Base-by-base conservation (phyloP, 92 coral and sea anemone genomes). In the Hydrozoanthus gracilis region DNA sequence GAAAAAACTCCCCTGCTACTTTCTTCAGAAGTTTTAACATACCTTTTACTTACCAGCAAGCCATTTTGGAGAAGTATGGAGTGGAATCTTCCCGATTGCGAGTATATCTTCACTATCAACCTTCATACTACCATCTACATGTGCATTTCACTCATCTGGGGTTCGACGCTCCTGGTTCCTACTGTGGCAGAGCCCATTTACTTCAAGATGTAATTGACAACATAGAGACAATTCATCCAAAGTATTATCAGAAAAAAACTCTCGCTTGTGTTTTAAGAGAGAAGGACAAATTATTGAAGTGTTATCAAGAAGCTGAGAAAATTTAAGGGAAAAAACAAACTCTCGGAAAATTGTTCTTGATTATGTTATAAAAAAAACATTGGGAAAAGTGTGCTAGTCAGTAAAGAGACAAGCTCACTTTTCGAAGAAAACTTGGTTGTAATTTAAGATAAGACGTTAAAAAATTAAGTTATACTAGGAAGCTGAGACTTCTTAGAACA, bases 51-150 rank as follows among this genome's bases (percentile, higher is more conserved):
- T 60, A 77, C 11, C 84, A 97, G 99, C 93, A 92, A 86, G 93
- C 93, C 5, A 91, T 96, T 16, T 51, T 83, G 82, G 60, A 89
- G 55, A 88, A 90, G 92, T 97, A 97, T 54, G 82, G 88, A 51
- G 89, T 95, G 44, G 83, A 82, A n/a, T 79, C 90, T 20, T 93
- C 98, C 0, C 97, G 92, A 79, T 92, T 97, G 44, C 92, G 98
- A 51, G 91, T 97, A 70, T 97, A 95, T 69, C 88, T 97, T 5
- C 99, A 97, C 74, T 97, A 97, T 83, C 99, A 97, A 83, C 99
- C 99, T 15, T 95, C 98, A 0, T 96, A 97, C 89, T 97, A 95
- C 58, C 99, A 97, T 76, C 92, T 97, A 8, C 99, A 97, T 71
- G 98, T 95, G 6, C 99, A 97, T 85, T 97, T 97, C 73, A 95